Percentiles rank a stretch among this genome's conserved stretches.
Evolutionary conservation across 1,140 invertebrate species (phyloP).

Genomic region (Bombus haemorrhoidalis): DNA sequence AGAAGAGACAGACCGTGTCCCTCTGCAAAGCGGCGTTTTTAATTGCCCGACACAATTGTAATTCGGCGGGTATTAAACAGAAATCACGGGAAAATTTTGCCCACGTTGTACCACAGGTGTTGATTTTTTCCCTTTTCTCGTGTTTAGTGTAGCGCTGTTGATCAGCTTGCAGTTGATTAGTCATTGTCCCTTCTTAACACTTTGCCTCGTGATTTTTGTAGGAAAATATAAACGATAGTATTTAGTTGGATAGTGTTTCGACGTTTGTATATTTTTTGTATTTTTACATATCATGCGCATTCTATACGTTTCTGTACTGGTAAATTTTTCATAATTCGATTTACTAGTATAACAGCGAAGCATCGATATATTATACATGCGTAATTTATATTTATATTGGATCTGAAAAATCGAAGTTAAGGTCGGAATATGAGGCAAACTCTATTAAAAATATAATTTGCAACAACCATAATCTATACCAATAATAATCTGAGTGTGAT

Average conservation of each 20-base stretch:
- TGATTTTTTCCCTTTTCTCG: neutral
- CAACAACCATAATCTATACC: neutral
- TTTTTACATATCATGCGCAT: too few relatives aligned
- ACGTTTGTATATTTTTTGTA: too few relatives aligned
- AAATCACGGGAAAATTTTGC: neutral
- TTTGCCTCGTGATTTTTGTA: too few relatives aligned
- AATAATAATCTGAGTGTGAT: too few relatives aligned
- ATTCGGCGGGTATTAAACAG: neutral
- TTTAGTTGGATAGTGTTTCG: too few relatives aligned
- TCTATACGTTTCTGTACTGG: too few relatives aligned
- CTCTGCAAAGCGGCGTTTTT: neutral
- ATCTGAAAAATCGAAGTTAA: neutral
- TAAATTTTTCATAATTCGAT: too few relatives aligned
- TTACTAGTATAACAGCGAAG: too few relatives aligned
- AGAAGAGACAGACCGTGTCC: neutral
- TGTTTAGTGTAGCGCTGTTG: too few relatives aligned
- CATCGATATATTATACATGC: too few relatives aligned
- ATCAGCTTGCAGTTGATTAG: neutral
- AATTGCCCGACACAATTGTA: conserved; percentile 1
- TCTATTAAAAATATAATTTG: neutral
- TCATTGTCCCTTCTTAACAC: neutral
- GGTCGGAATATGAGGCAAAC: neutral
- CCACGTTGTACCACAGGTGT: neutral
- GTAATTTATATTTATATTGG: neutral
- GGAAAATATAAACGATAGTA: too few relatives aligned